phyloP scores from a whole-genome alignment of 2,113 vertebrate species.

The Bos javanicus region DNA sequence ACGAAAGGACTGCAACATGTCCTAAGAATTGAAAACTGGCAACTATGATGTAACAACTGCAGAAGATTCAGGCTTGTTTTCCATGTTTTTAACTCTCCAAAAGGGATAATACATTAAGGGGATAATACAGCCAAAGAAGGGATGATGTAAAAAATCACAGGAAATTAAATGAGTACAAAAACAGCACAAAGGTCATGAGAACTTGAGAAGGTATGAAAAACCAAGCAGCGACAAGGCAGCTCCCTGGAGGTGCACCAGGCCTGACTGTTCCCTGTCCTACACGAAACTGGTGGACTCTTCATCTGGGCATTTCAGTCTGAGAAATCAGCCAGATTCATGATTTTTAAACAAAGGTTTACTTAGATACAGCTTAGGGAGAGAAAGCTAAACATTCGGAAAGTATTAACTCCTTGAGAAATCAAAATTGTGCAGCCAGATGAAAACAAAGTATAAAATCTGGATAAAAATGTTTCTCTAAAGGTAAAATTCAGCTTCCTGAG shows the following conservation, averaged over 20 bases:
- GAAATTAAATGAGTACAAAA: background rate
- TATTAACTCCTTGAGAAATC: background rate
- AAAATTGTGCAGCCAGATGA: slow-evolving; percentile 25
- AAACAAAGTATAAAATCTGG: background rate
- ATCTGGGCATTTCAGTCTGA: background rate
- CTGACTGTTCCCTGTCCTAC: background rate
- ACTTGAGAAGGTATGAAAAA: background rate
- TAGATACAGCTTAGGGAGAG: background rate
- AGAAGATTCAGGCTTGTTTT: background rate
- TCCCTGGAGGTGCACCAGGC: background rate
- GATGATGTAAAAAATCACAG: background rate
- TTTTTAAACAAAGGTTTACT: background rate
- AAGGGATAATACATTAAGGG: background rate
- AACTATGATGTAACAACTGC: background rate
- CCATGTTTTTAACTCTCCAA: background rate
- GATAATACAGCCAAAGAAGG: background rate
- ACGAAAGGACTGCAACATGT: slow-evolving; percentile 24
- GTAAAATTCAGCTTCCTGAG: background rate
- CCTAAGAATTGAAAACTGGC: slow-evolving; percentile 29
- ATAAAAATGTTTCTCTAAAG: background rate
- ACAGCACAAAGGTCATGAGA: background rate
- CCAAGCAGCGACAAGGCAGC: background rate
- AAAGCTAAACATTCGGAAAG: background rate
- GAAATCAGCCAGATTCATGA: background rate
- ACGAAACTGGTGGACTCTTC: background rate